These are phyloP conservation scores for Pomatorhinus ruficollis DNA, from an alignment of 2,113 vertebrate genomes.

Conservation along the genomic window DNA sequence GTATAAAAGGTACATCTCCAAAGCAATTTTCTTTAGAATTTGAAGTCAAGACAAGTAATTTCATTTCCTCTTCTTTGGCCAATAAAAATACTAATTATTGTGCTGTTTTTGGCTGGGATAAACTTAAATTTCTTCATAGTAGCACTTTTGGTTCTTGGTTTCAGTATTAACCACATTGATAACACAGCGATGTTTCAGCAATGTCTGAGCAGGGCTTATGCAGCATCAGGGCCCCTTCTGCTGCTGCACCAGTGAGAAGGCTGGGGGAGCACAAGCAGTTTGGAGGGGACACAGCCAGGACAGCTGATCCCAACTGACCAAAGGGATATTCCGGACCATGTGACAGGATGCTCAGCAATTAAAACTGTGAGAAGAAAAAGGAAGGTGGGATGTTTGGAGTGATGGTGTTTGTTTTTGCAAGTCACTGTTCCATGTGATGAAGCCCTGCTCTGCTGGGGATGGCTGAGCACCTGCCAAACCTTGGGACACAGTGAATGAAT, in stretches of 20 bases:
- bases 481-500: neutral
- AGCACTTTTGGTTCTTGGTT: neutral
- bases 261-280: rapidly evolving
- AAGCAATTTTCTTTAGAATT: neutral
- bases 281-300: neutral
- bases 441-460: neutral
- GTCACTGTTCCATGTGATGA: rapidly evolving
- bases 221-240: neutral
- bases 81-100: neutral
- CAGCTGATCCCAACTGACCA: neutral
- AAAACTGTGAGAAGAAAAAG: neutral
- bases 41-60: neutral
- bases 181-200: neutral
- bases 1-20: neutral
- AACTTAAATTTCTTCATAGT: neutral
- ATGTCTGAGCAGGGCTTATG: neutral
- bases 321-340: neutral
- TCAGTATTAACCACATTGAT: neutral
- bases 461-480: rapidly evolving
- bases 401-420: rapidly evolving
- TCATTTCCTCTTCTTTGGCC: neutral
- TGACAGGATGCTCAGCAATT: neutral
- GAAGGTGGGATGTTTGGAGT: rapidly evolving
- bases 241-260: neutral
- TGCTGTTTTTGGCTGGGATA: neutral